Base-by-base conservation (phyloP, 1,140 invertebrate species). In the Mercenaria mercenaria region DNA sequence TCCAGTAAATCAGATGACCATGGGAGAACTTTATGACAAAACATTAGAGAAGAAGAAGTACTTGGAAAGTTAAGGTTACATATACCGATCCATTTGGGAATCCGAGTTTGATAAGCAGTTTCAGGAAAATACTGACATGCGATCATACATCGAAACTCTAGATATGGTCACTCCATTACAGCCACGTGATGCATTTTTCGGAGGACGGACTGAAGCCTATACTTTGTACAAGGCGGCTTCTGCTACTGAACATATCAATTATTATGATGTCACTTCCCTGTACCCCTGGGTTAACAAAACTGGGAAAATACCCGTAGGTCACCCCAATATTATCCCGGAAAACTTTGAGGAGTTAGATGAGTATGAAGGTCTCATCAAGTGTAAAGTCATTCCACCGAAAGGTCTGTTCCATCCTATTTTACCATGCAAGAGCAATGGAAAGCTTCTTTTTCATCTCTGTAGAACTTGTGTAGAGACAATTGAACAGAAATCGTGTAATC, bases 191-290 rank as follows among this genome's bases (percentile, higher is more conserved):
- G 91, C 91, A 39, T 95, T 96, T 82, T 96, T 92, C 79, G 95
- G 95, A 95, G 95, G n/a, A 20, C 56, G 95, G n/a, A 95, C 94
- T 32, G 93, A 94, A 88, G 94, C 93, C 32, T 92, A 91, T 11
- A 90, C 91, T 0, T 74, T 94, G 26, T 91, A 91, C 50, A 94
- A 77, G 32, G 91, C 94, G 87, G 72, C 61, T n/a, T 72, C 80
- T 34, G 47, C 80, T 18, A 87, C 72, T 72, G 94, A 96, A 93
- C 43, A 47, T 47, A 95, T 95, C 47, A 87, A 91, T 82, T 96
- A 95, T 77, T 56, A 93, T 2, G 95, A 96, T 84, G 93, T 96
- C 67, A 93, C 92, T 37, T 94, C 92, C n/a, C 87, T 96, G 6
- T 96, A 96, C 88, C 95, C 90, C 11, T 88, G 39, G 39, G 47